These are phyloP conservation scores for Triplophysa dalaica DNA, from an alignment of 2,113 vertebrate genomes.

Conservation along the genomic window DNA sequence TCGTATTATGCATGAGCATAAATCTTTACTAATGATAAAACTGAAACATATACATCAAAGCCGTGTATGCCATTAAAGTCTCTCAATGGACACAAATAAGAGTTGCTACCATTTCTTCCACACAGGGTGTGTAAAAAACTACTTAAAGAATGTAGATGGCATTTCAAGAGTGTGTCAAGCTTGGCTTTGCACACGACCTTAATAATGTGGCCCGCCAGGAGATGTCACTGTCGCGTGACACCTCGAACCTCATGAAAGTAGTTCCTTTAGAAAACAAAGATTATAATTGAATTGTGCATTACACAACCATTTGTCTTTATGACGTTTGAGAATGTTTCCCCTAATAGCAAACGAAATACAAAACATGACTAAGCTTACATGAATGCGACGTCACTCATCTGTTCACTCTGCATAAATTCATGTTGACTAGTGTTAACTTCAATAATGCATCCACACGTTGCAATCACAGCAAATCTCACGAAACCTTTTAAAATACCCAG, in stretches of 20 bases:
- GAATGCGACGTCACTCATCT: not conserved
- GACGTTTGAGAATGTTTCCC: not conserved
- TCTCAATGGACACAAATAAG: slow-evolving; percentile 7
- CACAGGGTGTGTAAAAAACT: not conserved
- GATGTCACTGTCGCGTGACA: slow-evolving; percentile 54
- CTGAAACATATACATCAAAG: slow-evolving; percentile 13
- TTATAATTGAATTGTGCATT: not conserved
- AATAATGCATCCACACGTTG: not conserved
- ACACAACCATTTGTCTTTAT: not conserved
- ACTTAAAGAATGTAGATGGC: not conserved
- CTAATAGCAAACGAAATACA: not conserved
- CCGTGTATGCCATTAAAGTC: not conserved
- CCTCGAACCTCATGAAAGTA: slow-evolving; percentile 12
- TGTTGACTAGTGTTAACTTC: not conserved
- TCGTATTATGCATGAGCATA: slow-evolving; percentile 10
- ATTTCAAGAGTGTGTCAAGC: not conserved
- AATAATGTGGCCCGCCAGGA: slow-evolving; percentile 38
- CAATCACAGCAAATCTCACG: no score
- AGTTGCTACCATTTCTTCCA: not conserved
- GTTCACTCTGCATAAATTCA: not conserved
- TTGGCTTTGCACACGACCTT: slow-evolving; percentile 9
- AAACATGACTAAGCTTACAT: not conserved
- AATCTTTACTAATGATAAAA: slow-evolving; percentile 3
- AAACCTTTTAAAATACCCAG: no score
- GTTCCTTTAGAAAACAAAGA: not conserved